Evolutionary conservation across 1,140 invertebrate genomes (phyloP).

Genomic region (Acromyrmex charruanus): DNA sequence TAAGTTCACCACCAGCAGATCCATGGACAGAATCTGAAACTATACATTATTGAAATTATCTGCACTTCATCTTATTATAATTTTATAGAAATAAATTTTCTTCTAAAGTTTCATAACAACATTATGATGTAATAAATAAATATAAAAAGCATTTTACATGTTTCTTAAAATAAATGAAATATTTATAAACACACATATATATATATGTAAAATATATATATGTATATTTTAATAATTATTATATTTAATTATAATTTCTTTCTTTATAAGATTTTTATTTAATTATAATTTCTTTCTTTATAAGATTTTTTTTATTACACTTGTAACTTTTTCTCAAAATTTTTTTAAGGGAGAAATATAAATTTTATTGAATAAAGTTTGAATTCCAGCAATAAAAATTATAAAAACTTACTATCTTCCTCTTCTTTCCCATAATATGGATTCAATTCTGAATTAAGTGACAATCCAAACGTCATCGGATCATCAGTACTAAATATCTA

Average conservation of each 20-base stretch:
- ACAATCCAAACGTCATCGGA: slow-evolving; percentile 82
- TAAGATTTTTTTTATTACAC: too few species aligned
- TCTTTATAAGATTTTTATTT: too few species aligned
- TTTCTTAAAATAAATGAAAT: not conserved
- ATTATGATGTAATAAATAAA: not conserved
- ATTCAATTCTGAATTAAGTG: slow-evolving; percentile 79
- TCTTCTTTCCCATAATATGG: slow-evolving; percentile 77
- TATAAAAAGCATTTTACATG: not conserved
- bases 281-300: too few species aligned
- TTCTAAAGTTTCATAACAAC: not conserved
- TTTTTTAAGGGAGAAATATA: too few species aligned
- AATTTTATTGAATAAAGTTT: not conserved
- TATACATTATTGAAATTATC: slow-evolving; percentile 22
- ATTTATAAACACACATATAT: too few species aligned
- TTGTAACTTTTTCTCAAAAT: too few species aligned
- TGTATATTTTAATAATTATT: too few species aligned
- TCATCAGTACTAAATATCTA: slow-evolving; percentile 81
- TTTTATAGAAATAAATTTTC: slow-evolving; percentile 30
- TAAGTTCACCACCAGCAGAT: slow-evolving; percentile 81
- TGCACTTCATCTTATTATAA: not conserved
- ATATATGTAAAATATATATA: too few species aligned
- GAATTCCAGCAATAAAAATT: not conserved
- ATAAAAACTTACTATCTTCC: slow-evolving; percentile 70
- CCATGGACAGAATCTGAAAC: slow-evolving; percentile 72
- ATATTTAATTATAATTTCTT: too few species aligned